Conservation (phyloP, 2,797 vertebrate genomes). For the Babyrousa celebensis region DNA sequence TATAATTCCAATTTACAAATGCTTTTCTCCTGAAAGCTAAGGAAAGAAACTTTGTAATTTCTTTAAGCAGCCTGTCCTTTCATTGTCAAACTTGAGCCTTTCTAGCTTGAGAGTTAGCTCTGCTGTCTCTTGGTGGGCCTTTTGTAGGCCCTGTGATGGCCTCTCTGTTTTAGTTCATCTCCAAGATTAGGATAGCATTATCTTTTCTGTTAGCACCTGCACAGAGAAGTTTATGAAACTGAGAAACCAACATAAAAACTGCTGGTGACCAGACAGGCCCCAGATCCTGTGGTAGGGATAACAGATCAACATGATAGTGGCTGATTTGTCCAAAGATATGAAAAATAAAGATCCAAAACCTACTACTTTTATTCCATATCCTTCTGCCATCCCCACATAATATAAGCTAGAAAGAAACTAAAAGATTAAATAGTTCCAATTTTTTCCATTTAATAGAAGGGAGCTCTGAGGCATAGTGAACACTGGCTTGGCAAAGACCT, state of each 20-base stretch:
- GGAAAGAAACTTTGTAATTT: neutral
- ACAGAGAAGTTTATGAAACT: conserved; percentile 44
- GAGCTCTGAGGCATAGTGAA: neutral
- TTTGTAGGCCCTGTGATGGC: neutral
- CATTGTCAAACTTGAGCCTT: conserved; percentile 2
- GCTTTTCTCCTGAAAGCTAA: neutral
- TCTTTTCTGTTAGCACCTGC: neutral
- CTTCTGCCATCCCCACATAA: neutral
- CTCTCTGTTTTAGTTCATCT: neutral
- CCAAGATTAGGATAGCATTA: neutral
- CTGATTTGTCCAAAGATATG: neutral
- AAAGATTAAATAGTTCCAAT: neutral
- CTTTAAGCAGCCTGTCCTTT: neutral
- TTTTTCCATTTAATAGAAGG: neutral
- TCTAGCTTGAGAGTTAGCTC: neutral
- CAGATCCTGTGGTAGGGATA: neutral
- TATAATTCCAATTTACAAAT: conserved; percentile 30
- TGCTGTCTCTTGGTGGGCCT: neutral
- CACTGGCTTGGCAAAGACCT: neutral
- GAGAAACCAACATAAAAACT: conserved; percentile 58
- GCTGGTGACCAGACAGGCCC: conserved; percentile 33
- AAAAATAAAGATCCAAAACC: neutral
- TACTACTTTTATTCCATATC: neutral
- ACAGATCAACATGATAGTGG: neutral
- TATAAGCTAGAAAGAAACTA: neutral